phyloP scores from a whole-genome alignment of 2,113 vertebrate genomes.

The Gadus chalcogrammus region DNA sequence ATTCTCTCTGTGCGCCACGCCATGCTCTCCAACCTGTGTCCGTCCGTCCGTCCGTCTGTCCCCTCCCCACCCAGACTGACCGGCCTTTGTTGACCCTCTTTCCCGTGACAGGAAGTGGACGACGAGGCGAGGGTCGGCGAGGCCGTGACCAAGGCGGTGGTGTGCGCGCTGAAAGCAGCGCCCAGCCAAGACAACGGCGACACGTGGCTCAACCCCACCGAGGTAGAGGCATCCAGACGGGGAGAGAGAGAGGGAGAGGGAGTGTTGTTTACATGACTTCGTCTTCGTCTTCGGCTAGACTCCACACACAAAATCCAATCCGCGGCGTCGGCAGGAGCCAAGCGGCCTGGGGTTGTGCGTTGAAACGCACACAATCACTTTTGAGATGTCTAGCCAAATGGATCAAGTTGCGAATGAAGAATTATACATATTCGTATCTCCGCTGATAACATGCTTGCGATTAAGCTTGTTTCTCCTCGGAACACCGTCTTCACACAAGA shows the following conservation, averaged over 20 bases:
- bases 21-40: neutral
- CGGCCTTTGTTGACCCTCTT: neutral
- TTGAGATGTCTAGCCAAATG: too few relatives aligned
- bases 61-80: neutral
- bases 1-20: neutral
- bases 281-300: neutral
- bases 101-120: conserved; percentile 79
- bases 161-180: conserved; percentile 83
- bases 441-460: too few relatives aligned
- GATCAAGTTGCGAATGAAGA: too few relatives aligned
- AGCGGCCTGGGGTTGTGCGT: too few relatives aligned
- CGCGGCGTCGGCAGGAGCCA: too few relatives aligned
- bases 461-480: too few relatives aligned
- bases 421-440: too few relatives aligned
- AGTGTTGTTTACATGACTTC: neutral
- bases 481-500: too few relatives aligned
- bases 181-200: conserved; percentile 65
- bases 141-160: conserved; percentile 82
- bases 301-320: too few relatives aligned
- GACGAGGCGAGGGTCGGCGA: conserved; percentile 84
- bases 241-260: too few relatives aligned
- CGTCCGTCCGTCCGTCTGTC: neutral
- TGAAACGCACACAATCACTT: too few relatives aligned
- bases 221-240: conserved; percentile 68
- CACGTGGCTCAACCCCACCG: conserved; percentile 92